Base-by-base conservation (phyloP, 2,888 invertebrate genomes). In the Trissoscelio sp. region DNA sequence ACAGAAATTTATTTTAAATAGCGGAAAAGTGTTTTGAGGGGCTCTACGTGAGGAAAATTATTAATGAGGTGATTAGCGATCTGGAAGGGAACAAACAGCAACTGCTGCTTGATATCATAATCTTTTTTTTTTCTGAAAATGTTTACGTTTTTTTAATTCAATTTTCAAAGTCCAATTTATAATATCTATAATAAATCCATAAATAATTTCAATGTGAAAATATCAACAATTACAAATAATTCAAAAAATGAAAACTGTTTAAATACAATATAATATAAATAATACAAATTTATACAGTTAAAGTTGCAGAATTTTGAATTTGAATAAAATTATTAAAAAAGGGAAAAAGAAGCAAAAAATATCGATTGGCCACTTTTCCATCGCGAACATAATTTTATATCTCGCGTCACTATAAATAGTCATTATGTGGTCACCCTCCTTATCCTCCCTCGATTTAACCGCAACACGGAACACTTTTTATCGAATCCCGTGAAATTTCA, bases 401-500 rank as follows among this genome's bases (percentile, higher is more conserved):
- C 70, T 55, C 55, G 62, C 64, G 78, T 72, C 78, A 39, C 78
- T 79, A 79, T 79, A 79, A 79, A 79, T 79, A 79, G 78, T 79
- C 70, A 72, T 79, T 79, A 79, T 57, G 51, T 31, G 22, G 64
- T 28, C 78, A 70, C 78, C 72, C 78, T 78, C 57, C 62, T 70
- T 55, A 72, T 64, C 70, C 78, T 48, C 78, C 79, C 72, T 60
- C 67, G 46, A 79, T 73, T 60, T 55, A 55, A 73, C 73, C 79
- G 73, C 67, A 73, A 79, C 64, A 67, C 66, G 67, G 66, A 78
- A 78, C 78, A 66, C 70, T 79, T 73, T 79, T 73, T 73, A 73
- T 79, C 79, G 79, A 48, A 67, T 37, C 73, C 79, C 67, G 79
- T 73, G 73, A 79, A 79, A 79, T 79, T 79, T 79, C 74, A 79